Base-by-base conservation (phyloP, 2,797 vertebrate genomes). In the Nothura maculosa region DNA sequence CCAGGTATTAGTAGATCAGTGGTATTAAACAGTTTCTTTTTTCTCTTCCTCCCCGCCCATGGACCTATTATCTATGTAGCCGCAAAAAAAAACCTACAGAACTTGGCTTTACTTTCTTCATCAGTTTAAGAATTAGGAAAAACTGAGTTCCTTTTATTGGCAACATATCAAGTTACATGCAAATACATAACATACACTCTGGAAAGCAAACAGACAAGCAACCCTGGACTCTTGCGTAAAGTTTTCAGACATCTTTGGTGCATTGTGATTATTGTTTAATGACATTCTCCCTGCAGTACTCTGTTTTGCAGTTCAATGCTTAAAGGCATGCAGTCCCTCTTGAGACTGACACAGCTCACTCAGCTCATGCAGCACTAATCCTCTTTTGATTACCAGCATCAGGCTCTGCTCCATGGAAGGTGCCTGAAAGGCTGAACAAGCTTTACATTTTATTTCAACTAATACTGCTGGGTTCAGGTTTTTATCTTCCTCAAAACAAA, bases 361-460 rank as follows among this genome's bases (percentile, higher is more conserved):
- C 70, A 36, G 15, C 74, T 94, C 89, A 87, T 50, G 60, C 48
- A 69, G 28, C 14, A 74, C 17, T 62, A 64, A 83, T 74, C 9
- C 58, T 92, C 68, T 93, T 78, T 87, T 95, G 82, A 96, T 81
- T 85, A 81, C 13, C 76, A 43, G 43, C 55, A 89, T 16, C 43
- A 30, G 18, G 27, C 21, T 80, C 67, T 89, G 24, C 68, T 73
- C 43, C 64, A 70, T 9, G 36, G 83, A 60, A 69, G 6, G 16
- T 57, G 48, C 60, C 75, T 75, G 60, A 87, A 92, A 77, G 90
- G 76, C 9, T 61, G 76, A 1, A 0, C 61, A 90, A 86, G 36
- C 72, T 83, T 48, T 95, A 80, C 91, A 81, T 88, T 55, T 72
- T 54, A 68, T 88, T 94, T 94, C 75, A 91, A 7, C 67, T 70